Evolutionary conservation across 2,888 invertebrate genomes (phyloP), one percentile per base, ranked within the genome.

Genomic region (Phlogophora meticulosa): DNA sequence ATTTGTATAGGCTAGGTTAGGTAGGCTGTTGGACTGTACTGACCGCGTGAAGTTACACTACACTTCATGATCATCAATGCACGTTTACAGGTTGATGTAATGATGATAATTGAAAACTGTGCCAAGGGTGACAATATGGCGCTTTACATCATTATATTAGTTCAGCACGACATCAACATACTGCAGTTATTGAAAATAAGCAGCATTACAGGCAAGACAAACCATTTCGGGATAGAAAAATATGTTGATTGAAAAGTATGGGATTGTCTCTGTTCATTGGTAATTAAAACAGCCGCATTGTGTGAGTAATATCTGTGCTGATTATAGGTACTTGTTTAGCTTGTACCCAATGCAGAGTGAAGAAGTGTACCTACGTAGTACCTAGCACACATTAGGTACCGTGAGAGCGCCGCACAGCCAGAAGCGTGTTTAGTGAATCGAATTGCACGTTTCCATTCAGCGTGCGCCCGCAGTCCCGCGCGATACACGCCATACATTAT

Each of bases 401-500:
- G 22, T 36, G 13, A n/a, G 20, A 11, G 34, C n/a, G 24, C 24
- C 9, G 5, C 17, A 22, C n/a, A 10, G 7, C 17, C 17, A 36
- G 7, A 45, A 13, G 2, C 13, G 32, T 46, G 34, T n/a, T 62
- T 17, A 28, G 46, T 64, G 3, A 22, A 28, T 42, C 10, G 28
- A 36, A 40, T 20, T 22, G 42, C 3, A 15, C 36, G 48, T 48
- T 48, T 32, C 15, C n/a, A 52, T 24, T 24, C 48, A 9, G 0
- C 9, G 24, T 1, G 40, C 46, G 24, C n/a, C n/a, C n/a, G 20
- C 34, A 17, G 28, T 46, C 11, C n/a, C n/a, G n/a, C n/a, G n/a
- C 13, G 48, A 34, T 13, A 4, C 28, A 10, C 46, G 48, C 34
- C 36, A 66, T 58, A 72, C 49, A 61, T 78, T 66, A 59, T 59